These are phyloP conservation scores for Brachypteracias leptosomus DNA, from an alignment of 2,113 vertebrate genomes.

Conservation along the genomic window DNA sequence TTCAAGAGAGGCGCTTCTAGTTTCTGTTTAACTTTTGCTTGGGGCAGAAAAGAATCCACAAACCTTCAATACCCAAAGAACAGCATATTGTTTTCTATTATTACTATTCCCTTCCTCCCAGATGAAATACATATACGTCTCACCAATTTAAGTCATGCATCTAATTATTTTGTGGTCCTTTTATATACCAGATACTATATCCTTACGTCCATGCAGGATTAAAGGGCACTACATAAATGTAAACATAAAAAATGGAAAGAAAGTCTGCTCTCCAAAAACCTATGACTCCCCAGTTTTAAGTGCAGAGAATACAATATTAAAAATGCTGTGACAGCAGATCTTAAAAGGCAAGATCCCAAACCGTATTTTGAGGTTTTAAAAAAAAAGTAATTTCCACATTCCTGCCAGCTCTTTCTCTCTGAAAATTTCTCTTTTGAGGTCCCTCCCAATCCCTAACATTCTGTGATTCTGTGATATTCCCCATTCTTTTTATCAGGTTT, in stretches of 20 bases:
- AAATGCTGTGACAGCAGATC: not conserved
- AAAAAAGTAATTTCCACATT: not conserved
- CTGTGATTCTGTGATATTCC: no score
- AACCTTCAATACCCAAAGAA: not conserved
- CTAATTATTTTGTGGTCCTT: not conserved
- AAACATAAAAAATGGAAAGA: not conserved
- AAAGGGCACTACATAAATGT: not conserved
- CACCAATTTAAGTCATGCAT: not conserved
- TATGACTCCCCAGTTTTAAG: not conserved
- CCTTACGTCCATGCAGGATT: not conserved
- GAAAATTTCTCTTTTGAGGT: no score
- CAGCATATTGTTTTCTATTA: not conserved
- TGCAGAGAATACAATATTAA: not conserved
- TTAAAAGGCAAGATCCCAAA: not conserved
- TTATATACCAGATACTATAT: not conserved
- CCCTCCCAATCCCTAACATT: no score
- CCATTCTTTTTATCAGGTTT: no score
- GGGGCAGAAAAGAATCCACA: not conserved
- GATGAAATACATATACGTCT: no score
- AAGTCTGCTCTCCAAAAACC: not conserved
- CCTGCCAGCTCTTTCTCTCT: not conserved
- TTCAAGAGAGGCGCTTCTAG: not conserved
- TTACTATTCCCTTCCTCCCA: not conserved
- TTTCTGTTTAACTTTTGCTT: not conserved
- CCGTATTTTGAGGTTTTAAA: not conserved